Percentiles rank a stretch among this genome's conserved stretches.
Conservation (phyloP, 2,113 vertebrate genomes). For the Elaphurus davidianus region DNA sequence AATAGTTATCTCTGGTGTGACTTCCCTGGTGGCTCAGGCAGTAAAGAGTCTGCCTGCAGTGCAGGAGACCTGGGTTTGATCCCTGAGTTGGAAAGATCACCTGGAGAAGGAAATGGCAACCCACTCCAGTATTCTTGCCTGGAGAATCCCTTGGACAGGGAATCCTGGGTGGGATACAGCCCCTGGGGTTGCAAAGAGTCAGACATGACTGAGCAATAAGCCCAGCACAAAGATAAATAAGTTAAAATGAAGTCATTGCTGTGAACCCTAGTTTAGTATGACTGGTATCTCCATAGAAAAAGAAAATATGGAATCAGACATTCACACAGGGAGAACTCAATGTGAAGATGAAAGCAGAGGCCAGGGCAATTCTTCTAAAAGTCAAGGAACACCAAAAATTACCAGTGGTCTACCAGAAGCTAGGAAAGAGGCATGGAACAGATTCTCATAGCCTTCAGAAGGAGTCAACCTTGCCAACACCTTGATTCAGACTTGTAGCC, state of each 20-base stretch:
- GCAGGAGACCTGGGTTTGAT: background rate
- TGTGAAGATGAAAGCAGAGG: background rate
- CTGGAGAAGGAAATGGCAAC: background rate
- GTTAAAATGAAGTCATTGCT: background rate
- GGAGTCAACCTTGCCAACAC: background rate
- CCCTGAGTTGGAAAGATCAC: background rate
- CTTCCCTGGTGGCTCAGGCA: background rate
- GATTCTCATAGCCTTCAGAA: background rate
- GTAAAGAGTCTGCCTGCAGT: background rate
- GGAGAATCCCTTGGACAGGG: background rate
- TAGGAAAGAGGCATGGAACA: background rate
- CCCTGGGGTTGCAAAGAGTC: background rate
- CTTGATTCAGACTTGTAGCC: background rate
- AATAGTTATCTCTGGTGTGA: background rate
- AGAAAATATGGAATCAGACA: background rate
- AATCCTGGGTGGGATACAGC: background rate
- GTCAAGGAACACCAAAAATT: background rate
- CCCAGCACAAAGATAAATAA: background rate
- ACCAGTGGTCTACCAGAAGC: background rate
- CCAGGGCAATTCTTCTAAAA: background rate
- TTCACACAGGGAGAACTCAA: background rate
- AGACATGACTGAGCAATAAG: background rate
- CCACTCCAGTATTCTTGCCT: background rate
- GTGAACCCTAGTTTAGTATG: background rate
- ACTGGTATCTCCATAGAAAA: background rate